Base-by-base conservation (phyloP, 2,113 vertebrate genomes). In the Antigone vipio region DNA sequence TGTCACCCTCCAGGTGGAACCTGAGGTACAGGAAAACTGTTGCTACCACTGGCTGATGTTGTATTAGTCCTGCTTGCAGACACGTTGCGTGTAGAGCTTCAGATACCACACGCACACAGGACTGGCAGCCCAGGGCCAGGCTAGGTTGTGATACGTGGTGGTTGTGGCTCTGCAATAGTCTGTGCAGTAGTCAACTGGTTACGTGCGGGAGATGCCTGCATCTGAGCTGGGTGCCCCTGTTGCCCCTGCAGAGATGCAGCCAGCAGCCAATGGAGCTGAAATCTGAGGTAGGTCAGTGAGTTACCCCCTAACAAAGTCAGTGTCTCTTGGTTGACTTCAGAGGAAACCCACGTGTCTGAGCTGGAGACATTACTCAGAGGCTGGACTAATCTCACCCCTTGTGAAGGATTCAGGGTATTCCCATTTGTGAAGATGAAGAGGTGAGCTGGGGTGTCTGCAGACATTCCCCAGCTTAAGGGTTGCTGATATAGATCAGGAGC, bases 401-500 rank as follows among this genome's bases (percentile, higher is more conserved):
- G 60, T 55, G 69, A 91, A 38, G 90, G 53, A 62, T 2, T 68
- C 35, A 35, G 40, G 29, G 15, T 56, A 17, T 56, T 82, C 77
- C 75, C 56, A 6, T 60, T 62, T 35, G 56, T 32, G 77, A 82
- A 68, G 56, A 32, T 4, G 47, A 69, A 63, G 40, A 73, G 34
- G 53, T 50, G 56, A 92, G 60, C 49, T 85, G 55, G n/a, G 29
- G 9, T 87, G 56, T 78, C 78, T 89, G 77, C 81, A 92, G 81
- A 89, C 35, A 8, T 53, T 83, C 42, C 40, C 32, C 50, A 63
- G n/a, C 58, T 64, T 23, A 47, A 47, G 52, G 21, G 68, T 21
- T 79, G 81, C 74, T 89, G 88, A 91, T 94, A 38, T 1, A 45
- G 53, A 93, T 85, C 92, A 85, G 95, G 62, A 96, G 81, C 62